Conservation (phyloP, 2,888 invertebrate species). For the Macrostomum cliftonense region DNA sequence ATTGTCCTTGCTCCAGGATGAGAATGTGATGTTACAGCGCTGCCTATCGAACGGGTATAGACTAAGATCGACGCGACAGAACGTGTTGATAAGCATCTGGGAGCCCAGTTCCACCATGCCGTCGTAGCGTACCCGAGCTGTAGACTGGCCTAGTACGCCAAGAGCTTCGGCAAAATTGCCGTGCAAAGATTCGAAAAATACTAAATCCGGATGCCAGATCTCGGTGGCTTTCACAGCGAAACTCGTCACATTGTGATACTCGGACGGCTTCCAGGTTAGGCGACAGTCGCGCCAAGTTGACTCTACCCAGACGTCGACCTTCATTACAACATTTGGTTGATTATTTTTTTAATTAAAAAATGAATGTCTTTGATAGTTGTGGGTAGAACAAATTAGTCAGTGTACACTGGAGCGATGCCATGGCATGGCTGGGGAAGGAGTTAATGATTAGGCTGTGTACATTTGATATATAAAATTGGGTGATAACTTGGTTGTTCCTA, state of each 20-base stretch:
- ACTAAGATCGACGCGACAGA: slow-evolving; percentile 8
- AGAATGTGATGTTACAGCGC: slow-evolving; percentile 9
- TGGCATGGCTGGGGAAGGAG: no score
- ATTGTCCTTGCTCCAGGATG: slow-evolving; percentile 9
- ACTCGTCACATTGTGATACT: slow-evolving; percentile 3
- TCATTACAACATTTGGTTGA: no score
- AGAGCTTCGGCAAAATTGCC: slow-evolving; percentile 11
- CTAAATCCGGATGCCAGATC: slow-evolving; percentile 9
- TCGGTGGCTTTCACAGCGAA: slow-evolving; percentile 7
- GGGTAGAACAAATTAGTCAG: no score
- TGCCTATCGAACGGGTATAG: slow-evolving; percentile 7
- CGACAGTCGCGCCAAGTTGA: slow-evolving; percentile 10
- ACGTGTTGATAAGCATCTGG: slow-evolving; percentile 9
- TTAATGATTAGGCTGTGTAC: no score
- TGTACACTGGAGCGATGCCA: no score
- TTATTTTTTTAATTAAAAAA: no score
- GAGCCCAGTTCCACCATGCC: slow-evolving; percentile 8
- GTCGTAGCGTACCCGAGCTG: slow-evolving; percentile 8
- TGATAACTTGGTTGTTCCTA: no score
- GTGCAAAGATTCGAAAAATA: slow-evolving; percentile 9
- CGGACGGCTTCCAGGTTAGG: slow-evolving; percentile 6
- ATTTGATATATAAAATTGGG: no score
- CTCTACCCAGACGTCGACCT: slow-evolving; percentile 10
- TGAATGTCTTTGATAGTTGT: no score
- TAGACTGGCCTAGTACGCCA: slow-evolving; percentile 9